Percentiles rank a stretch among this genome's conserved stretches.
These are phyloP conservation scores for Crocallis elinguaria DNA, from an alignment of 2,888 invertebrate genomes.

Conservation along the genomic window DNA sequence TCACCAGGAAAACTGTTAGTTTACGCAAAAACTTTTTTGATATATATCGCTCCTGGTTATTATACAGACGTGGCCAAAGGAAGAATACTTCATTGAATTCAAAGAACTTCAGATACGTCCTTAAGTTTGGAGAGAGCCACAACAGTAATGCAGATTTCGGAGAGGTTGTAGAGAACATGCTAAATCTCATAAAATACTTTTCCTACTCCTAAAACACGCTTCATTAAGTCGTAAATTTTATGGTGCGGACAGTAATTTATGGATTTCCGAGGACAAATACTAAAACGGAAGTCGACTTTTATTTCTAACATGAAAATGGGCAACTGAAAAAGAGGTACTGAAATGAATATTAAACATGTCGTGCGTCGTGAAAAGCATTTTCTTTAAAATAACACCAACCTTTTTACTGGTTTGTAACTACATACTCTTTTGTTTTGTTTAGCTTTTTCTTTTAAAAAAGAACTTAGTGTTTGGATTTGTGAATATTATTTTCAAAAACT, in stretches of 20 bases:
- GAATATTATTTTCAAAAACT: too few species aligned
- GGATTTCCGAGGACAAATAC: conserved; percentile 13
- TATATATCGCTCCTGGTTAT: too few species aligned
- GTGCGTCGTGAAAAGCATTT: conserved; percentile 10
- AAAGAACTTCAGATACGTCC: too few species aligned
- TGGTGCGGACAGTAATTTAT: conserved; percentile 12
- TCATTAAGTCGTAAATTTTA: conserved; percentile 6
- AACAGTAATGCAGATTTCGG: background rate
- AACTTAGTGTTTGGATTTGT: background rate
- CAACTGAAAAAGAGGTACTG: conserved; percentile 28
- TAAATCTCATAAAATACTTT: background rate
- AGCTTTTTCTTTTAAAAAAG: background rate
- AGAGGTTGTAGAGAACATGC: background rate
- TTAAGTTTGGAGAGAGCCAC: too few species aligned
- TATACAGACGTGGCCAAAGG: too few species aligned
- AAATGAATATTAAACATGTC: conserved; percentile 43
- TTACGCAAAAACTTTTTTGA: too few species aligned
- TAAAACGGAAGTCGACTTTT: conserved; percentile 24
- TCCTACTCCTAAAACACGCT: background rate
- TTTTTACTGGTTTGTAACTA: conserved; percentile 3
- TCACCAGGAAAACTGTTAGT: too few species aligned
- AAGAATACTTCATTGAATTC: too few species aligned
- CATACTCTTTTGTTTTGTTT: background rate
- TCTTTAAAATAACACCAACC: conserved; percentile 9
- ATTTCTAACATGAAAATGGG: conserved; percentile 28